Base-by-base conservation (phyloP, 2,888 invertebrate species). In the Eristalis arbustorum region DNA sequence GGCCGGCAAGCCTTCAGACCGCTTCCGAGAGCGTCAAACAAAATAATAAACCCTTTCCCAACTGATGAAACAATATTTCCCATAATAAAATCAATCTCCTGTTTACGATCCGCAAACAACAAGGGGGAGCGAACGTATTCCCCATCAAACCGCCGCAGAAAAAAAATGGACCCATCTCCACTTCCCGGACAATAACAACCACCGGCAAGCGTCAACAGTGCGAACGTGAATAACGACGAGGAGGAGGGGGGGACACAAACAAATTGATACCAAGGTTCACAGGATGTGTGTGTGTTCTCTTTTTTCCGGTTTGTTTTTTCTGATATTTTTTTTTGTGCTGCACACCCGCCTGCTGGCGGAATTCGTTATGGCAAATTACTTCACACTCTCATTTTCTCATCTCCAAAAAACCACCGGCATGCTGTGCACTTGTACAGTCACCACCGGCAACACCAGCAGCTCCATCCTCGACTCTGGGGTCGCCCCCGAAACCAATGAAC, bases 21-120 rank as follows among this genome's bases (percentile, higher is more conserved):
- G 69, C 73, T 82, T 66, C 67, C 59, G 66, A 73, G 63, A 69
- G 64, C 83, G 67, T 75, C 83, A 73, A 74, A 56, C 78, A 78
- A 83, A 49, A 87, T 68, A 83, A 82, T 87, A 83, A 83, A 67
- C 78, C 78, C 67, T 78, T 78, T 72, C 25, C 75, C 74, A 64
- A 73, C 62, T 66, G 73, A 75, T 87, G 87, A 75, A 87, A 83
- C 87, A 87, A 87, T 87, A 83, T 87, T 87, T 87, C 71, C 67
- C 78, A 87, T 83, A 87, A 87, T 87, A 87, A 87, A 87, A 87
- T 87, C 87, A 87, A 87, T 87, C 87, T 87, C 83, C 78, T 87
- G 87, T 87, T 87, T 83, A 87, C 87, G 83, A 83, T 83, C 67
- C 87, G 78, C 87, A 87, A 87, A 85, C 85, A 85, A 77, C 82